A percentile compares a stretch with the other conserved stretches of the same genome.
Conservation (phyloP, 2,888 invertebrate genomes). For the Tipula lateralis region DNA sequence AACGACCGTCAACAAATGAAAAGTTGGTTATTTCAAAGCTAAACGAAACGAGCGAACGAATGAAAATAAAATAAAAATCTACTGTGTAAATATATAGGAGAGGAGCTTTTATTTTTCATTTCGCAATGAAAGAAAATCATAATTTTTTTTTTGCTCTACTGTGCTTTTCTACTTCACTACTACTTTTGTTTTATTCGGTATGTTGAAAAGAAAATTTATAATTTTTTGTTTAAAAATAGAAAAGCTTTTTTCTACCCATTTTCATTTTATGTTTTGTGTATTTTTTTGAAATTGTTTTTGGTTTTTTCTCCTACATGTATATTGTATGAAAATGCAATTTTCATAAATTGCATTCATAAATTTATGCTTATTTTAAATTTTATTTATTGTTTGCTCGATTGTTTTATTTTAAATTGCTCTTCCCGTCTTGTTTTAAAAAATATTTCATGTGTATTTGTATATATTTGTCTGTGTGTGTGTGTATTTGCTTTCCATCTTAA, state of each 20-base stretch:
- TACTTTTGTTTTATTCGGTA: slow-evolving; percentile 1
- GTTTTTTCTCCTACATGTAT: not conserved
- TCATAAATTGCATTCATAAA: slow-evolving; percentile 24
- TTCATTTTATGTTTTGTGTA: not conserved
- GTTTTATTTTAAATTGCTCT: not conserved
- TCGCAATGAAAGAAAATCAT: not conserved
- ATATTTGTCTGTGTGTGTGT: not conserved
- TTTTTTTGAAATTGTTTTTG: not conserved
- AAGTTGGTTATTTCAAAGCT: not conserved
- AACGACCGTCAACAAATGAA: slow-evolving; percentile 24
- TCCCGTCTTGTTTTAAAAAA: not conserved
- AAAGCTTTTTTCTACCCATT: not conserved
- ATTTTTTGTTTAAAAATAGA: not conserved
- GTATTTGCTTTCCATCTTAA: not conserved
- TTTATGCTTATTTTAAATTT: slow-evolving; percentile 19
- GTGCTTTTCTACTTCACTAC: not conserved
- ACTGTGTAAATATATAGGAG: slow-evolving; percentile 4
- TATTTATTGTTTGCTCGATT: not conserved
- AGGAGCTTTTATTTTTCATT: not conserved
- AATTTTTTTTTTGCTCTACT: not conserved
- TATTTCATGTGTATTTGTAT: too few species aligned
- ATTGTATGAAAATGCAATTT: not conserved
- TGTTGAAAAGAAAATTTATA: slow-evolving; percentile 19
- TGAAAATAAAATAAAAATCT: not conserved
- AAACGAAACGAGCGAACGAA: not conserved